phyloP scores from a whole-genome alignment of 1,140 invertebrate genomes.

The Drosophila ercepeae region DNA sequence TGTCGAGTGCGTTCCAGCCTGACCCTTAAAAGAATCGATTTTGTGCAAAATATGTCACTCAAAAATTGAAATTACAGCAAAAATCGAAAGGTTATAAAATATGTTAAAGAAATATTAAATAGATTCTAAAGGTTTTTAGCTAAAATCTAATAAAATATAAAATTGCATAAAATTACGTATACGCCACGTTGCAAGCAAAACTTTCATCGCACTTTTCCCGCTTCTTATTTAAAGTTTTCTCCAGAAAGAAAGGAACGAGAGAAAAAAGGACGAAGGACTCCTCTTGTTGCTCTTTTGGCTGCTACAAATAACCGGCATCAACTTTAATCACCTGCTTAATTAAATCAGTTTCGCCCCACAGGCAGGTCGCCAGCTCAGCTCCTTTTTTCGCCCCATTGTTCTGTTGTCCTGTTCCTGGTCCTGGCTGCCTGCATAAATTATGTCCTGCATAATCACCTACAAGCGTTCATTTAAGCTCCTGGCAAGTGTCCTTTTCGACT shows the following conservation, averaged over 20 bases:
- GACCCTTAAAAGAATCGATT: constrained; percentile 46
- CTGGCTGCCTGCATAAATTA: constrained; percentile 70
- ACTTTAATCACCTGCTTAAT: constrained; percentile 83
- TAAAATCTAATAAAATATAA: background rate
- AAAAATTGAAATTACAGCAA: constrained; percentile 20
- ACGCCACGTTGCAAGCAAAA: constrained; percentile 54
- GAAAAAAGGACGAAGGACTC: constrained; percentile 1
- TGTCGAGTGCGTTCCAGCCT: constrained; percentile 55
- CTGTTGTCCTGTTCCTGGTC: constrained; percentile 19
- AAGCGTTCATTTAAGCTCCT: constrained; percentile 71
- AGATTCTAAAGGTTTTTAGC: background rate
- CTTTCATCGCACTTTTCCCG: constrained; percentile 61
- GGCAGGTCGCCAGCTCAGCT: constrained; percentile 30
- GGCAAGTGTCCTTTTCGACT: constrained; percentile 47
- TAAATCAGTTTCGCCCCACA: constrained; percentile 74
- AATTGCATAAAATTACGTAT: constrained; percentile 71
- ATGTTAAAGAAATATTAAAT: no score
- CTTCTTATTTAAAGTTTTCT: constrained; percentile 17
- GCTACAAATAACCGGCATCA: constrained; percentile 80
- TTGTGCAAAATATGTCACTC: constrained; percentile 10
- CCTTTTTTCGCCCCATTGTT: constrained; percentile 17
- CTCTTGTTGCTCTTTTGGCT: constrained; percentile 61
- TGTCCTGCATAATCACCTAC: constrained; percentile 77
- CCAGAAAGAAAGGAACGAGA: constrained; percentile 33
- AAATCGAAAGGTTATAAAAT: no score